Evolutionary conservation across 2,797 vertebrate species (phyloP), one percentile per base, ranked within the genome.

Genomic region (Gallinago solitaria): DNA sequence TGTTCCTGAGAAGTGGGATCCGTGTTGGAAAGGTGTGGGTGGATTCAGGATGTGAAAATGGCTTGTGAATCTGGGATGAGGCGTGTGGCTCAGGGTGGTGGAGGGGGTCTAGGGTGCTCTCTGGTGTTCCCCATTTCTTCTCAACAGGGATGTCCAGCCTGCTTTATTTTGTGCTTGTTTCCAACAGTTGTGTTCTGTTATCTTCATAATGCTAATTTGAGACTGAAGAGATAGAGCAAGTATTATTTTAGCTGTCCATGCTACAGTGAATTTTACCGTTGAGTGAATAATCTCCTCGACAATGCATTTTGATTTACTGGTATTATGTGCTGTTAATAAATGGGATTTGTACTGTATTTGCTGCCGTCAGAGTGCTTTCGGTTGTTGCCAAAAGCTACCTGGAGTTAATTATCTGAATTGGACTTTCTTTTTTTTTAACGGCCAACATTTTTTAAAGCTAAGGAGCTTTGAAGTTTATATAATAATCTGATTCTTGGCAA

Each of bases 381-480:
- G 39, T 87, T 19, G 16, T 84, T 91, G 91, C 96, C 96, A 95
- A 85, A 84, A 96, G 75, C 93, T 97, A 90, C 96, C 96, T 94
- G 83, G 95, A 95, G 94, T 94, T 94, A 92, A 93, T 96, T 89
- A 95, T 84, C 71, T 47, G 61, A 94, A 95, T 83, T 79, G 84
- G 48, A 53, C 27, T 69, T 90, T 60, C 32, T 60, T 60, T 54
- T 54, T 56, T 89, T 47, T 32, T 61, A 86, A 84, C 0, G 4
- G 67, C 41, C 80, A 86, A n/a, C 43, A 3, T 91, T 90, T 96
- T 73, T 87, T 83, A 95, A 90, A 95, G 87, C 94, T 59, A 41
- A 78, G 82, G 93, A 94, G 89, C 89, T 93, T 84, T 73, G 65
- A 95, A 96, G 89, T 97, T 96, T 96, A 96, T 93, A 76, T 94